phyloP scores from a whole-genome alignment of 1,140 invertebrate genomes.

The Drosophila kepulauana region DNA sequence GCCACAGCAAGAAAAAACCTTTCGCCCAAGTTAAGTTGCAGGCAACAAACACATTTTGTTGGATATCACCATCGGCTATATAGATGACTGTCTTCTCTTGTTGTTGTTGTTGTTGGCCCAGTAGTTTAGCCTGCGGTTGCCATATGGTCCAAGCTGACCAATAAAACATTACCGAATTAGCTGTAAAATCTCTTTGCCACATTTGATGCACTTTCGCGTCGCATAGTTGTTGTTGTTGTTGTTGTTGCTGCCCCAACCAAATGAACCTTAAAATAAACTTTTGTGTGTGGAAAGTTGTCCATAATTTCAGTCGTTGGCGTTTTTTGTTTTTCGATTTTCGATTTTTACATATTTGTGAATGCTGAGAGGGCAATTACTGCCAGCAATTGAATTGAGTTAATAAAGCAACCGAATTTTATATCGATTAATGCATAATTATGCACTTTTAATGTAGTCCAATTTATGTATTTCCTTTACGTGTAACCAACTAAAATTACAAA shows the following conservation, averaged over 20 bases:
- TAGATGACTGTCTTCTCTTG: no score
- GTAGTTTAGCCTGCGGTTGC: slow-evolving; percentile 23
- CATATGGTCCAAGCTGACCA: slow-evolving; percentile 34
- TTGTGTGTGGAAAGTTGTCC: slow-evolving; percentile 6
- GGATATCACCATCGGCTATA: slow-evolving; percentile 23
- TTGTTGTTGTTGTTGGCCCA: neutral
- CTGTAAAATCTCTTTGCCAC: slow-evolving; percentile 35
- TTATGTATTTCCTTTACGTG: no score
- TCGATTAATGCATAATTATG: neutral
- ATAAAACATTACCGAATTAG: slow-evolving; percentile 75
- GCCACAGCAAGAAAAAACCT: slow-evolving; percentile 42
- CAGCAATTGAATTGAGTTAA: neutral
- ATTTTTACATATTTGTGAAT: slow-evolving; percentile 9
- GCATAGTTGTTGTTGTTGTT: no score
- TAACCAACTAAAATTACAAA: no score
- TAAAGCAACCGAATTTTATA: neutral
- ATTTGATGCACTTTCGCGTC: slow-evolving; percentile 32
- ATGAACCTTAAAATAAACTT: slow-evolving; percentile 70
- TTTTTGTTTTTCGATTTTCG: no score
- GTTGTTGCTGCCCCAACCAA: slow-evolving; percentile 44
- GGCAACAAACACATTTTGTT: slow-evolving; percentile 17
- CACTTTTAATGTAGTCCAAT: neutral
- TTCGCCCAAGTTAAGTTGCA: slow-evolving; percentile 66
- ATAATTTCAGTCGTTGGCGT: neutral
- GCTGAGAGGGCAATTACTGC: neutral